phyloP scores from a whole-genome alignment of 2,797 vertebrate genomes.

The Dicrostonyx torquatus region DNA sequence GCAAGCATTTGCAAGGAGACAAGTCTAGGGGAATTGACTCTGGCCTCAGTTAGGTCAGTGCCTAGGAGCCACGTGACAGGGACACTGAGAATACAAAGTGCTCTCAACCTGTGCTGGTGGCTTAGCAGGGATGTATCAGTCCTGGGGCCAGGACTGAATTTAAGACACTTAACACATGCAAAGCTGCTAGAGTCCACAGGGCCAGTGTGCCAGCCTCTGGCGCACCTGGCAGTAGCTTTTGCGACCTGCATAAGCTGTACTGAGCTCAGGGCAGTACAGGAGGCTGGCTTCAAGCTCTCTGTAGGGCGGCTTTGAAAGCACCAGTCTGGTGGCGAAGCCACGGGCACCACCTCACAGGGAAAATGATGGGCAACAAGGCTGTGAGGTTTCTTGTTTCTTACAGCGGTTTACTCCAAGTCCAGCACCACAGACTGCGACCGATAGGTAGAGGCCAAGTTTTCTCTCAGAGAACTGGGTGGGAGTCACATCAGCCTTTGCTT shows the following conservation, averaged over 20 bases:
- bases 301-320: not conserved
- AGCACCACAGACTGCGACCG: not conserved
- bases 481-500: constrained; percentile 56
- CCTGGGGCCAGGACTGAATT: no score
- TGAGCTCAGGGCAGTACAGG: not conserved
- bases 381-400: not conserved
- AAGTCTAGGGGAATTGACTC: not conserved
- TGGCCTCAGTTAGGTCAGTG: not conserved
- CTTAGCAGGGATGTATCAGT: not conserved
- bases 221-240: fast-evolving
- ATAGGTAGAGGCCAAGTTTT: not conserved
- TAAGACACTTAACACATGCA: not conserved
- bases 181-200: not conserved
- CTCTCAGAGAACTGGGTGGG: not conserved
- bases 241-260: fast-evolving
- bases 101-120: no score
- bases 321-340: not conserved
- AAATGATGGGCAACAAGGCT: not conserved
- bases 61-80: not conserved
- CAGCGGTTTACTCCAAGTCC: not conserved
- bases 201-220: fast-evolving
- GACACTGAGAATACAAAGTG: not conserved
- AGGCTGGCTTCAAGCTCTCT: not conserved
- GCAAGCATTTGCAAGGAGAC: no score
- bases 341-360: not conserved